Evolutionary conservation across 2,113 vertebrate genomes (phyloP), one percentile per base, ranked within the genome.

Genomic region (Corythornis cristatus): DNA sequence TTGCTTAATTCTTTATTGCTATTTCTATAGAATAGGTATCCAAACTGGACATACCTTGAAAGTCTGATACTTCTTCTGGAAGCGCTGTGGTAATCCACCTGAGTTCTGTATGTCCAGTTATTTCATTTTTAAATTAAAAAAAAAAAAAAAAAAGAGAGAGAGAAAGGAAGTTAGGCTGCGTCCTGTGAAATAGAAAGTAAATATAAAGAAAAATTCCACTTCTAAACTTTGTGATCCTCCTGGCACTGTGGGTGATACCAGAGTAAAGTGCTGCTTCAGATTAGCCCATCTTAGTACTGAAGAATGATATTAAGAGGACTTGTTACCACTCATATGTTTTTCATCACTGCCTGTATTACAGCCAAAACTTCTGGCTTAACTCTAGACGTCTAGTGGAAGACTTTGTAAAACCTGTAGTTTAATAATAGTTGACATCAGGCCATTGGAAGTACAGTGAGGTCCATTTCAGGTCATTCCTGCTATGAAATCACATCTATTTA

Each of bases 301-400:
- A 96, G 92, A 98, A 97, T 96, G 86, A 98, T 97, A 97, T 98
- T 98, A 97, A 98, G 96, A 92, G 33, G 96, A 98, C 97, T 98
- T 98, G 98, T 98, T 98, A 97, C 97, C 97, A 97, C 96, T 98
- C 99, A 98, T 98, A 96, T 99, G 99, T 98, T 99, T 99, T 98
- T 98, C 98, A 99, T 99, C 98, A 98, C 95, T 97, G 96, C 97
- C 97, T 99, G 98, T 98, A 98, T 95, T 91, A 21, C 71, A 96
- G 98, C 99, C 99, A 99, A 97, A 96, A 97, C 96, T 96, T 98
- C 98, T 98, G 97, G 96, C 94, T 98, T 98, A 98, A 98, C 98
- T 97, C 97, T 98, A 98, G 97, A 97, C 94, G 93, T 98, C 97
- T 96, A 97, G 97, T 96, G 92, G 96, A 96, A 96, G 97, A 96